Evolutionary conservation across 2,113 vertebrate species (phyloP), one percentile per base, ranked within the genome.

Genomic region (Vireo altiloquus): DNA sequence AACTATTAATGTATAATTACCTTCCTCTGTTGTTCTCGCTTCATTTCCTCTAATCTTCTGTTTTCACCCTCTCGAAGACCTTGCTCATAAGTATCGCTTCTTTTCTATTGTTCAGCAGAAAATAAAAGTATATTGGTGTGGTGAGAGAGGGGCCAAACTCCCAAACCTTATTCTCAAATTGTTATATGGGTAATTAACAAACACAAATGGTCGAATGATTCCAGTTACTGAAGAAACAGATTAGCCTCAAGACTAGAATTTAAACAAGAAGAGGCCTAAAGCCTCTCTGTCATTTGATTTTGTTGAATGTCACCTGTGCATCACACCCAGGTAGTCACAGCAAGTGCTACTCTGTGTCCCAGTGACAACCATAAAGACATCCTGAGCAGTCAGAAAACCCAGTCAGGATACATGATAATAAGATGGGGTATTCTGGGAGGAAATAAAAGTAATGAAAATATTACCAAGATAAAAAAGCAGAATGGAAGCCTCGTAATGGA

Each of bases 1-100:
- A 94, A 92, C 47, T 74, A 27, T 65, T 92, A 69, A 91, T 61
- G 79, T 92, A 92, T 86, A 92, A 94, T 96, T 97, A 98, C 98
- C 98, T 98, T 98, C 64, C 31, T 97, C 42, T 27, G 75, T 79
- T 98, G 98, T 64, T 97, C 94, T 52, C 97, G 96, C 90, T 98
- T 98, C 95, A 96, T 98, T 91, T 97, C 91, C 74, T 97, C 96
- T 65, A 97, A 90, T 82, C 50, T 96, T 61, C 46, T 56, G 54
- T 95, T 95, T 95, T 98, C 98, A 71, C 97, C 93, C 39, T 96
- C 94, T 83, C 15, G 89, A 91, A 92, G 95, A 87, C 84, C 93
- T 92, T 98, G 77, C 56, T 88, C 97, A 30, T 97, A 97, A 49
- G 83, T 47, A 23, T 13, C 84, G 47, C 75, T 95, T 83, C 85